Evolutionary conservation across 2,113 vertebrate species (phyloP).

Genomic region (Leiothrix lutea): DNA sequence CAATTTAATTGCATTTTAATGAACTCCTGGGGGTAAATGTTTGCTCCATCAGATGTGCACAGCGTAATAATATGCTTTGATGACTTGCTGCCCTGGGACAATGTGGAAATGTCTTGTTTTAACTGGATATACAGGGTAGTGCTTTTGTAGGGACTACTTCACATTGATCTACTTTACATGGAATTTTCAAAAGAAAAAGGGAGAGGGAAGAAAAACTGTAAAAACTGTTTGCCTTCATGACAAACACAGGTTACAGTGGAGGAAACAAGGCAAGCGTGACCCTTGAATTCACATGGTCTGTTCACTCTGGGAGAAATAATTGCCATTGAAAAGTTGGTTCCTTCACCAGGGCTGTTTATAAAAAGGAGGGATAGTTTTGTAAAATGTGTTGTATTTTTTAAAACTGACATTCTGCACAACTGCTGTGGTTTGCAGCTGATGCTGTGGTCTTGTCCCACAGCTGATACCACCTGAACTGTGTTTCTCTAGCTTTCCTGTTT

Average conservation of each 20-base stretch:
- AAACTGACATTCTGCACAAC: not conserved
- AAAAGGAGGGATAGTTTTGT: not conserved
- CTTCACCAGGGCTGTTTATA: not conserved
- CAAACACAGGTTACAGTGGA: not conserved
- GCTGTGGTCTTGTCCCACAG: not conserved
- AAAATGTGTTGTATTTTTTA: not conserved
- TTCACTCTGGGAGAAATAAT: not conserved
- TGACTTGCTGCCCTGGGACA: slow-evolving; percentile 37
- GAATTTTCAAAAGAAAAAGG: not conserved
- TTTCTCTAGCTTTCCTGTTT: not conserved
- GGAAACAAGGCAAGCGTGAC: not conserved
- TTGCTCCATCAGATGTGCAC: slow-evolving; percentile 8
- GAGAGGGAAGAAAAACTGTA: not conserved
- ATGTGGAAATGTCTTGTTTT: not conserved
- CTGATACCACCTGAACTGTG: not conserved
- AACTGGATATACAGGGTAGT: not conserved
- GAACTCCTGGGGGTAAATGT: not conserved
- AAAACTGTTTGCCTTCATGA: not conserved
- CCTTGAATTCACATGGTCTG: not conserved
- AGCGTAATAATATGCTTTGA: not conserved
- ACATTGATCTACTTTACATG: not conserved
- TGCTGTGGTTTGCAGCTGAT: not conserved
- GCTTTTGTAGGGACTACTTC: not conserved
- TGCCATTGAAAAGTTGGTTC: not conserved
- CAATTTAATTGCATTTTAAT: slow-evolving; percentile 22